Conservation (phyloP, 2,113 vertebrate genomes). For the Proteles cristata region DNA sequence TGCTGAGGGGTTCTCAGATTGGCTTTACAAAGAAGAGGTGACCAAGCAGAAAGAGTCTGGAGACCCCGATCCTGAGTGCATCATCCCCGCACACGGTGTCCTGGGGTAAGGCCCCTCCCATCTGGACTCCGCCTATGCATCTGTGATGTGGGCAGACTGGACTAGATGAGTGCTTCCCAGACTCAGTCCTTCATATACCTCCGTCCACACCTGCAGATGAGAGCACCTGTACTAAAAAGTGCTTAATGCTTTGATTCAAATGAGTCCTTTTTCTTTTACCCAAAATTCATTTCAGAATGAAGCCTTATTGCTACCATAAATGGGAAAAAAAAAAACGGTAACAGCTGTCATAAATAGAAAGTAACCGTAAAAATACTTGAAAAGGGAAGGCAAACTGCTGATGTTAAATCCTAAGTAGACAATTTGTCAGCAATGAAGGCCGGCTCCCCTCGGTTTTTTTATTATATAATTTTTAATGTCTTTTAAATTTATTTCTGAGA, state of each 20-base stretch:
- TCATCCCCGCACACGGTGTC: not conserved
- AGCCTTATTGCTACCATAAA: constrained; percentile 18
- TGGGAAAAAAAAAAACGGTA: not conserved
- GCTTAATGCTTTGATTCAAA: not conserved
- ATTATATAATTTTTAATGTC: too few species aligned
- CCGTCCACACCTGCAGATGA: not conserved
- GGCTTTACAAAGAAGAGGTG: not conserved
- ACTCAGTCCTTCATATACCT: not conserved
- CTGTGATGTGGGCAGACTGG: not conserved
- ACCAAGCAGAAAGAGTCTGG: not conserved
- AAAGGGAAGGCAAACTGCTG: not conserved
- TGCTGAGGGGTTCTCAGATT: not conserved
- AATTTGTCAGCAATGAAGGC: not conserved
- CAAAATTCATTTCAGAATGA: constrained; percentile 36
- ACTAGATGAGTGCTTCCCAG: not conserved
- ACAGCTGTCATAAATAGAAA: constrained; percentile 22
- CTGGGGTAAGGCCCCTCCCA: not conserved
- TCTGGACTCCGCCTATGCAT: not conserved
- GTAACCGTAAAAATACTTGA: not conserved
- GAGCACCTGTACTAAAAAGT: not conserved
- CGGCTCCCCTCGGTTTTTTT: not conserved
- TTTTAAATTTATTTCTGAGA: too few species aligned
- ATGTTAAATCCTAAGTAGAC: not conserved
- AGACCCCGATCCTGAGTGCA: not conserved
- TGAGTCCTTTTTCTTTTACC: not conserved